Evolutionary conservation across 1,140 invertebrate species (phyloP), one percentile per base, ranked within the genome.

Genomic region (Meloidogyne exigua): DNA sequence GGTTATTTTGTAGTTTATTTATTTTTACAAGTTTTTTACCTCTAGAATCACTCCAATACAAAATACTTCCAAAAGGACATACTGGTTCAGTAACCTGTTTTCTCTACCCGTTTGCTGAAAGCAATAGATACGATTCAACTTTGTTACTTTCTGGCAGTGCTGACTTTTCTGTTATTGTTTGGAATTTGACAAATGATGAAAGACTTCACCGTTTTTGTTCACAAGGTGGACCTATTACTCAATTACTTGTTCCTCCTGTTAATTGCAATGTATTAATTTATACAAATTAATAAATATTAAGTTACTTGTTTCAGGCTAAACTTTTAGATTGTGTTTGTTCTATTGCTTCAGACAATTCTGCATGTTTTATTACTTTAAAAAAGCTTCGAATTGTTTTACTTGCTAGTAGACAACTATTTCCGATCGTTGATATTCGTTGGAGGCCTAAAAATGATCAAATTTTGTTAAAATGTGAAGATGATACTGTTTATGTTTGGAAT

Each of bases 401-500:
- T 13, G 96, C 96, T 0, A 95, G 94, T 10, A 91, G 96, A 26
- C 96, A 99, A 89, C 90, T 98, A 13, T 98, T 96, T 88, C 96
- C 96, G 0, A 93, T 99, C 42, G 92, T 93, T 9, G 93, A 92
- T 32, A 96, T 99, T 72, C 96, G 97, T 88, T 99, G 95, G 95
- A 90, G 96, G 32, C 95, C 96, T 0, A 90, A 95, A 2, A 96
- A 99, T 88, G 96, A 99, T 88, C 99, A 98, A 87, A 94, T 99
- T 91, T 93, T 99, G 79, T 93, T 98, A 21, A 94, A 94, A n/a
- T 97, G 95, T 87, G 93, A 94, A 13, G 96, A 99, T 90, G 95
- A 95, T 18, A 95, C 94, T 9, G 95, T 98, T 12, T 97, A 98
- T 88, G 94, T 98, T 1, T 99, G 96, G 96, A 95, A 99, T 90